Conservation (phyloP, 2,797 vertebrate genomes). For the Malurus splendens region DNA sequence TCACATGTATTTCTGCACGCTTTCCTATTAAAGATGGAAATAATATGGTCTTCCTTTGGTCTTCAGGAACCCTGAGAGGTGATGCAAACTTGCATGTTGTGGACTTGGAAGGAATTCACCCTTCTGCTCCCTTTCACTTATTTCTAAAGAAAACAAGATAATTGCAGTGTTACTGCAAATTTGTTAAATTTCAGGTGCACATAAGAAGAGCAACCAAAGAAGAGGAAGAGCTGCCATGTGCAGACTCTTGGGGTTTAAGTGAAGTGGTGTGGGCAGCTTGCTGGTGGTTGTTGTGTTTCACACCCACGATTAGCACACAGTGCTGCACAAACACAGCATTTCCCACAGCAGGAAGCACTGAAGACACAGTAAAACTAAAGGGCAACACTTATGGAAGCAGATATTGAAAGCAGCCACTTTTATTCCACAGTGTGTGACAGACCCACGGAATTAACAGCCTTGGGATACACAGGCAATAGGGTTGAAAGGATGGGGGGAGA, state of each 20-base stretch:
- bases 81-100: not conserved
- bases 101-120: not conserved
- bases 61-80: not conserved
- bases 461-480: not conserved
- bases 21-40: not conserved
- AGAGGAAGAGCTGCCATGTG: rapidly evolving
- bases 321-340: not conserved
- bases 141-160: not conserved
- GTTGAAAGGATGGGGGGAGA: not conserved
- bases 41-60: not conserved
- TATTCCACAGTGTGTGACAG: not conserved
- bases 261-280: not conserved
- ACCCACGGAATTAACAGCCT: not conserved
- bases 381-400: not conserved
- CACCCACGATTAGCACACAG: not conserved
- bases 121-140: not conserved
- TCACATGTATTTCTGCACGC: not conserved
- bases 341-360: not conserved
- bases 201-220: not conserved
- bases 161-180: not conserved
- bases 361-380: not conserved
- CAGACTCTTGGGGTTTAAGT: not conserved
- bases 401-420: not conserved
- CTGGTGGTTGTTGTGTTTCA: not conserved
- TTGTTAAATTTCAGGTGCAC: not conserved